These are phyloP conservation scores for Magallana angulata DNA, from an alignment of 1,140 invertebrate genomes.

Conservation along the genomic window DNA sequence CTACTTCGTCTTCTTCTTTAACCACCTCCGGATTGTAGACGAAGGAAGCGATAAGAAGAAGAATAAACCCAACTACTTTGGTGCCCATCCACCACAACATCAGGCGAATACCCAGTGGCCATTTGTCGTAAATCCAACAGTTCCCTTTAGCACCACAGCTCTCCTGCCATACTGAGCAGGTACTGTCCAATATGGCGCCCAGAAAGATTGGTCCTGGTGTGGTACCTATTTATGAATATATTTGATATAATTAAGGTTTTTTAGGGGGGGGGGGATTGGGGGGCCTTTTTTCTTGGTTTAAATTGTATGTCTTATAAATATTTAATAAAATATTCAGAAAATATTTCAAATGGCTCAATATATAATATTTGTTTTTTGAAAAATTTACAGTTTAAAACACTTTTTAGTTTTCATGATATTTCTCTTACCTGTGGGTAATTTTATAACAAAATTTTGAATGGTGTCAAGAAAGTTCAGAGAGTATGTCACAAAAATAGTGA, in stretches of 20 bases:
- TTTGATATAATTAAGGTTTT: neutral
- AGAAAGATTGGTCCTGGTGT: conserved; percentile 77
- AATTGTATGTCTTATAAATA: no score
- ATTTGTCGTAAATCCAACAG: conserved; percentile 65
- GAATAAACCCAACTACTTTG: conserved; percentile 30
- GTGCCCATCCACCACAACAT: conserved; percentile 41
- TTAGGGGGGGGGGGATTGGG: no score
- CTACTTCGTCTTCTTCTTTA: neutral
- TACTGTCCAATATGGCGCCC: conserved; percentile 73
- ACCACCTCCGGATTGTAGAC: conserved; percentile 36
- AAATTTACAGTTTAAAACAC: no score
- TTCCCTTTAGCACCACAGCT: conserved; percentile 55
- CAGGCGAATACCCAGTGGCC: conserved; percentile 13
- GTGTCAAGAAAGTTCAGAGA: no score
- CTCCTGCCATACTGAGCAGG: conserved; percentile 72
- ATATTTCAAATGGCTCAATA: no score
- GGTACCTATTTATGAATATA: conserved; percentile 63
- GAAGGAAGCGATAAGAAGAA: conserved; percentile 40
- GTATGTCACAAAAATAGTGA: no score
- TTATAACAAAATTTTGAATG: no score
- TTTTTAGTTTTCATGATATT: no score
- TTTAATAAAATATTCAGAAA: no score
- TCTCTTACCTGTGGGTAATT: no score
- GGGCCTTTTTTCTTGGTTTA: no score
- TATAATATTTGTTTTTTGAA: no score